phyloP scores from a whole-genome alignment of 2,888 invertebrate genomes.

The Mongoloraphidia duomilia region DNA sequence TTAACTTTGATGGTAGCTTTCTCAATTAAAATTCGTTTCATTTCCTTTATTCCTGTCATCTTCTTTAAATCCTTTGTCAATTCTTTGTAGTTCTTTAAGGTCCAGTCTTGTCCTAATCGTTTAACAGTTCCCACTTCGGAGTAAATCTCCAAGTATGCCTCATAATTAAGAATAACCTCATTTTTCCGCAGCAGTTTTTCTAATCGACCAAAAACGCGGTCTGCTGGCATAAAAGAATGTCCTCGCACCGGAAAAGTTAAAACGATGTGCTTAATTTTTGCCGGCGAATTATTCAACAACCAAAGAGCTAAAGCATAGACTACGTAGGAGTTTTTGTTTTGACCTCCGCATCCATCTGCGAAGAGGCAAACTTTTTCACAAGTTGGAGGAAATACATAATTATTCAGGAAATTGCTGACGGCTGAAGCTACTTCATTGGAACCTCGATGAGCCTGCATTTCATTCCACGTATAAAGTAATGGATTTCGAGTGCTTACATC shows the following conservation, averaged over 20 bases:
- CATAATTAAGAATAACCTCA: neutral
- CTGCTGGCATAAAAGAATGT: slow-evolving; percentile 6
- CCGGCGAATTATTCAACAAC: slow-evolving; percentile 5
- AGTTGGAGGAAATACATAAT: too few species aligned
- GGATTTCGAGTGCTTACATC: slow-evolving; percentile 13
- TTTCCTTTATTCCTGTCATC: too few species aligned
- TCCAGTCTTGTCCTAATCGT: neutral
- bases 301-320: slow-evolving; percentile 13
- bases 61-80: too few species aligned
- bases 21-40: too few species aligned
- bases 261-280: neutral
- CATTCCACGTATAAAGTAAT: slow-evolving; percentile 15
- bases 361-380: too few species aligned
- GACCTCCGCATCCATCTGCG: slow-evolving; percentile 17
- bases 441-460: slow-evolving; percentile 12
- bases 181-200: slow-evolving; percentile 1
- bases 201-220: slow-evolving; percentile 6
- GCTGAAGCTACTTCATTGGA: slow-evolving; percentile 15
- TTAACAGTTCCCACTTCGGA: neutral
- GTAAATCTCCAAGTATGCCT: neutral
- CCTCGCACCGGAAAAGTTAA: slow-evolving; percentile 5
- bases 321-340: slow-evolving; percentile 15
- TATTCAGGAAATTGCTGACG: too few species aligned
- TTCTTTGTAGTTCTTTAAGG: too few species aligned
- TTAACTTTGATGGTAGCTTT: too few species aligned